These are phyloP conservation scores for Montifringilla adamsi DNA, from an alignment of 2,113 vertebrate genomes.

Conservation along the genomic window DNA sequence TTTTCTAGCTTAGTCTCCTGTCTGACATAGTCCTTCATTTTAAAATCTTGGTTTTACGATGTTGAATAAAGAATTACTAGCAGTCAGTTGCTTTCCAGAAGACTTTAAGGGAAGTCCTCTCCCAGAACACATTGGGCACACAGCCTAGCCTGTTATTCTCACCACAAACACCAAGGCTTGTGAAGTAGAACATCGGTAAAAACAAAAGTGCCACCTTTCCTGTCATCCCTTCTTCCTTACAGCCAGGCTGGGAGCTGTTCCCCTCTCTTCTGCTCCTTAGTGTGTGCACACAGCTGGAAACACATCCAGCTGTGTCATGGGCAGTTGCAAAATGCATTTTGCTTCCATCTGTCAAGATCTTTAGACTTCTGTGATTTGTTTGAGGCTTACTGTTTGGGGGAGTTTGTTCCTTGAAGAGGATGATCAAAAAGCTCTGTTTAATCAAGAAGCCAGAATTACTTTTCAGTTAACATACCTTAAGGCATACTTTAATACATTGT, in stretches of 20 bases:
- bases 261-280: not conserved
- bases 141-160: not conserved
- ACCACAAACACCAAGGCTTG: not conserved
- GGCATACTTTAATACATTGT: not conserved
- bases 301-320: not conserved
- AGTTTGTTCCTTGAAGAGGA: not conserved
- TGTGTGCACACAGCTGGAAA: not conserved
- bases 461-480: constrained; percentile 24
- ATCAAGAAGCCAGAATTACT: constrained; percentile 6
- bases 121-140: not conserved
- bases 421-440: constrained; percentile 1
- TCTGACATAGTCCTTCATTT: not conserved
- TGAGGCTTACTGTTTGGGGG: not conserved
- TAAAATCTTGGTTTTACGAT: not conserved
- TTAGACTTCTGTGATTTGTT: not conserved
- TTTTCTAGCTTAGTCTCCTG: not conserved
- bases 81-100: not conserved
- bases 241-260: not conserved
- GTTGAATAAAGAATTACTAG: not conserved
- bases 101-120: not conserved
- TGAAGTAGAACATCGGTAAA: not conserved
- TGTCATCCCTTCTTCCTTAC: not conserved
- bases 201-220: not conserved
- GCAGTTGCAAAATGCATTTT: not conserved
- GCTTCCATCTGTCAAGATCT: not conserved